Conservation (phyloP, 1,140 invertebrate genomes). For the Lepidurus couesii region DNA sequence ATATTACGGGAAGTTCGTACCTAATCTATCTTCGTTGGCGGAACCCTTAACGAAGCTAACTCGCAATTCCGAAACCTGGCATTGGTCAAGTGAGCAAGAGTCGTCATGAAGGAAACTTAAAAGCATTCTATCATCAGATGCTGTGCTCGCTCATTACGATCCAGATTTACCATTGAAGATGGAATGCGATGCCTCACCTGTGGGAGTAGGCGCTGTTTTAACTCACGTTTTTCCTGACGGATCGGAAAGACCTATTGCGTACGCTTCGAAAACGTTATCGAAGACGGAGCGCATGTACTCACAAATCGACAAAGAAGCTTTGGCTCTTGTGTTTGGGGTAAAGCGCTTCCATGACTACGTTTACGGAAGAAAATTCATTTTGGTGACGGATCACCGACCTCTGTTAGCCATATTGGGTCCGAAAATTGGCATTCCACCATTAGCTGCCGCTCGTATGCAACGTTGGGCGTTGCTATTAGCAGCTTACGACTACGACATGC, state of each 20-base stretch:
- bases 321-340: conserved; percentile 50
- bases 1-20: not conserved
- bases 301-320: conserved; percentile 52
- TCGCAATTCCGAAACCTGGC: not conserved
- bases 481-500: conserved; percentile 43
- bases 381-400: conserved; percentile 50
- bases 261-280: conserved; percentile 46
- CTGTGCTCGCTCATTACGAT: conserved; percentile 44
- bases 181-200: conserved; percentile 44
- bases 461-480: conserved; percentile 43
- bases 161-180: conserved; percentile 49
- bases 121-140: conserved; percentile 13
- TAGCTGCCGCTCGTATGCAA: conserved; percentile 43
- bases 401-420: conserved; percentile 47
- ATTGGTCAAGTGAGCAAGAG: conserved; percentile 20
- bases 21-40: not conserved
- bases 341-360: conserved; percentile 52
- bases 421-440: conserved; percentile 40
- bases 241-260: conserved; percentile 47
- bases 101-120: conserved; percentile 3
- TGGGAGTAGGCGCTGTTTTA: conserved; percentile 48
- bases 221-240: conserved; percentile 43
- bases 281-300: conserved; percentile 47
- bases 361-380: conserved; percentile 46
- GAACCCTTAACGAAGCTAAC: not conserved